Base-by-base conservation (phyloP, 1,140 invertebrate genomes). In the Polyergus mexicanus region DNA sequence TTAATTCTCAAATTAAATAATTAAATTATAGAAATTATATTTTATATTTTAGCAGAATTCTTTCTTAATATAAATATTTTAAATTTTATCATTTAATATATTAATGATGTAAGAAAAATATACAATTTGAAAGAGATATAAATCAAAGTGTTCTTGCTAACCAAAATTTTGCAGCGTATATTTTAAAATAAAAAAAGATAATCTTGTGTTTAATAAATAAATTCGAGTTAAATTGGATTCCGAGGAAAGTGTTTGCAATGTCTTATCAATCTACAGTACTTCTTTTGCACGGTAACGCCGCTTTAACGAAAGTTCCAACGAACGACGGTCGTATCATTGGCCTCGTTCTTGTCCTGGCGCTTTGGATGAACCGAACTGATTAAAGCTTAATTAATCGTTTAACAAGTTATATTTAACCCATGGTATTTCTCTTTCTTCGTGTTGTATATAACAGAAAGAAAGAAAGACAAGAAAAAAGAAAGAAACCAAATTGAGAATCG, bases 401-500 rank as follows among this genome's bases (percentile, higher is more conserved):
- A 94, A 94, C 93, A 88, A 93, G 93, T 89, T 93, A 92, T 93
- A 93, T 93, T 94, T 94, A 94, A 93, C 89, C 89, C 84, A 69
- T 80, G 80, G 83, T 86, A 69, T 85, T 47, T 81, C 47, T 51
- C 47, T 51, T 51, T 51, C 47, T 51, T 51, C 47, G 25, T 74
- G 58, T 71, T 47, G 47, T 68, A 77, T 65, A 38, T 76, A 65
- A 62, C 81, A 78, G 72, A 90, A 86, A 85, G 56, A 75, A 63
- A n/a, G n/a, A 90, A 63, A 83, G 68, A 81, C 56, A 84, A 56
- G 35, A 86, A 41, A 62, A 54, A 32, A n/a, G 35, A 41, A 58
- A 38, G 74, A 77, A 22, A 63, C n/a, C 51, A 58, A 65, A 22
- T 16, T 16, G 35, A 83, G 58, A 60, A 51, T 41, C 44, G 62